phyloP scores from a whole-genome alignment of 1,140 invertebrate genomes.

The Lepidurus couesii region DNA sequence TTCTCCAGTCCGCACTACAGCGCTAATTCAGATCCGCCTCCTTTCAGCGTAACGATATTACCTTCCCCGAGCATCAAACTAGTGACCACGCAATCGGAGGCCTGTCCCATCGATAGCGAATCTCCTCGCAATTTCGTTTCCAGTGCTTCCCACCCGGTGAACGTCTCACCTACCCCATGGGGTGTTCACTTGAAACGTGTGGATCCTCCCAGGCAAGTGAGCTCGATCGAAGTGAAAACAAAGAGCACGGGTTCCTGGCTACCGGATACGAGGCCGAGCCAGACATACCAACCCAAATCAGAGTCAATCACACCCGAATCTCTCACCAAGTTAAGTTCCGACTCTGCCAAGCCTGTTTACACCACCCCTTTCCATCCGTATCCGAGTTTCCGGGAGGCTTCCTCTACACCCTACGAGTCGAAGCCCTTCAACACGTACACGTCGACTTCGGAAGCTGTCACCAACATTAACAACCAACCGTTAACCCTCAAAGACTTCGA shows the following conservation, averaged over 20 bases:
- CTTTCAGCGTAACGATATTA: slow-evolving; percentile 1
- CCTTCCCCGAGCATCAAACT: neutral
- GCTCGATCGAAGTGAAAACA: neutral
- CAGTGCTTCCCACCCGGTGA: neutral
- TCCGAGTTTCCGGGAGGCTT: neutral
- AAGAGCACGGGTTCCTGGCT: neutral
- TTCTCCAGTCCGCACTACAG: neutral
- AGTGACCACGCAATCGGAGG: neutral
- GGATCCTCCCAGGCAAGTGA: slow-evolving; percentile 15
- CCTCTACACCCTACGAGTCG: neutral
- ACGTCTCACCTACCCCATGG: slow-evolving; percentile 16
- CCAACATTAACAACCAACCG: neutral
- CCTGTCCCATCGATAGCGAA: slow-evolving; percentile 12
- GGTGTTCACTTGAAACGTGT: slow-evolving; percentile 30
- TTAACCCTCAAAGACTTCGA: neutral
- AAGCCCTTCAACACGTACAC: neutral
- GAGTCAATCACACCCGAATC: neutral
- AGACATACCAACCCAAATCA: neutral
- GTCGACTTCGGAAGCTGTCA: neutral
- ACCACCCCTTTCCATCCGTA: neutral
- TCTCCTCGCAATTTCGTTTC: neutral
- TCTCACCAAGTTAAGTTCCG: neutral
- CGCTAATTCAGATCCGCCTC: neutral
- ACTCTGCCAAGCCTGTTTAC: neutral
- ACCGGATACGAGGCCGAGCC: neutral